Evolutionary conservation across 2,888 invertebrate genomes (phyloP).

Genomic region (Limnephilus lunatus): DNA sequence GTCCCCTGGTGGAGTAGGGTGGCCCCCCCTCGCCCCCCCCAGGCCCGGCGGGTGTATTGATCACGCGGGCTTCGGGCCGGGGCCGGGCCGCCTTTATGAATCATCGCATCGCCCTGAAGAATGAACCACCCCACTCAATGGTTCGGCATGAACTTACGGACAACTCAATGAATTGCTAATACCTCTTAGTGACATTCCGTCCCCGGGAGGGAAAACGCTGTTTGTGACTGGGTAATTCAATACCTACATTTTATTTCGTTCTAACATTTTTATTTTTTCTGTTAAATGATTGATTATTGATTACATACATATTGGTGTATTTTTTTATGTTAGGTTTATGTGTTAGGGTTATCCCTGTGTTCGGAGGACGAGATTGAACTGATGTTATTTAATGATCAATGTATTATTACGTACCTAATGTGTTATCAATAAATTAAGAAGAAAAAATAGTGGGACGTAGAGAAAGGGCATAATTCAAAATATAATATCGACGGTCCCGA

Average conservation of each 20-base stretch:
- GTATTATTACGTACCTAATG: too few species aligned
- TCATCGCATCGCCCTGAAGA: conserved; percentile 17
- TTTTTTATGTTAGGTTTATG: too few species aligned
- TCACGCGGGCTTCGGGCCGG: background rate
- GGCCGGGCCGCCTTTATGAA: conserved; percentile 29
- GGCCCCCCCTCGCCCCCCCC: background rate
- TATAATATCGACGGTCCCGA: too few species aligned
- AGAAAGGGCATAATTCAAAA: too few species aligned
- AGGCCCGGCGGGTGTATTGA: background rate
- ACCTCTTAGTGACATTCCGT: background rate
- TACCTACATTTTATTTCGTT: background rate
- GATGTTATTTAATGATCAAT: too few species aligned
- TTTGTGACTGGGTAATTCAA: background rate
- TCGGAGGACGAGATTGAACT: too few species aligned
- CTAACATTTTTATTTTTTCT: background rate
- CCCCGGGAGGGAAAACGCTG: background rate
- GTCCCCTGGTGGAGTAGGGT: background rate
- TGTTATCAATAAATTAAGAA: too few species aligned
- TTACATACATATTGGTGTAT: too few species aligned
- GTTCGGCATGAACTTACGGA: background rate
- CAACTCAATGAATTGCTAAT: conserved; percentile 13
- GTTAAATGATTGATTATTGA: background rate
- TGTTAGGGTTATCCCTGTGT: too few species aligned
- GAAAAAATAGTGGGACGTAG: too few species aligned
- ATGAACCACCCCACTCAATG: background rate